These are phyloP conservation scores for Euplexia lucipara DNA, from an alignment of 2,888 invertebrate genomes.

Conservation along the genomic window DNA sequence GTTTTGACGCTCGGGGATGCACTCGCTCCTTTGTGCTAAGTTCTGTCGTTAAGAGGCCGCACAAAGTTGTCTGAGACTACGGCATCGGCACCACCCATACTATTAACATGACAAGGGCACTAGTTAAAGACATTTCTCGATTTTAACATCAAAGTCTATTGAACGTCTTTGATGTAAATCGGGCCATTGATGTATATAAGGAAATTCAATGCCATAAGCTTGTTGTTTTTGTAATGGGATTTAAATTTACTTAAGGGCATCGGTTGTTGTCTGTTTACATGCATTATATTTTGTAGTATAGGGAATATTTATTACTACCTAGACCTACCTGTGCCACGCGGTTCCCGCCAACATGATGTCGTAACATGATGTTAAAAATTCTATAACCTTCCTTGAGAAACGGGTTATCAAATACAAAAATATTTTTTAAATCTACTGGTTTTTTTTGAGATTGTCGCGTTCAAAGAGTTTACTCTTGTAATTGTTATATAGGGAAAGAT, in stretches of 20 bases:
- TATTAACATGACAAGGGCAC: constrained; percentile 79
- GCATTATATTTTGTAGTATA: not conserved
- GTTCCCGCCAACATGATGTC: too few relatives aligned
- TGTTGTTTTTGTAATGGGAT: constrained; percentile 52
- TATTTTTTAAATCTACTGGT: too few relatives aligned
- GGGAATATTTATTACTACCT: not conserved
- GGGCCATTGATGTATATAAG: constrained; percentile 85
- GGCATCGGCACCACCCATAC: constrained; percentile 73
- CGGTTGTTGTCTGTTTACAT: not conserved
- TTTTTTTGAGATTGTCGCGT: too few relatives aligned
- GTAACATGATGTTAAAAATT: too few relatives aligned
- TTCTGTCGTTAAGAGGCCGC: constrained; percentile 73
- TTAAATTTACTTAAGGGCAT: constrained; percentile 15
- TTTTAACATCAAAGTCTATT: constrained; percentile 87
- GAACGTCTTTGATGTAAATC: constrained; percentile 84
- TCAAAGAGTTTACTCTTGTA: too few relatives aligned
- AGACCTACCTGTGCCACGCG: too few relatives aligned
- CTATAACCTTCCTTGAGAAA: too few relatives aligned
- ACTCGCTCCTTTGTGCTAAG: constrained; percentile 74
- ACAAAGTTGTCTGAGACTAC: constrained; percentile 74
- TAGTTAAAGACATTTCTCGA: constrained; percentile 77
- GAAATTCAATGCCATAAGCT: constrained; percentile 72
- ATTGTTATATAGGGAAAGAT: too few relatives aligned
- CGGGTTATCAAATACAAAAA: too few relatives aligned
- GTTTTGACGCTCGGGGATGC: constrained; percentile 60